Evolutionary conservation across 2,888 invertebrate species (phyloP).

Genomic region (Halictus ligatus): DNA sequence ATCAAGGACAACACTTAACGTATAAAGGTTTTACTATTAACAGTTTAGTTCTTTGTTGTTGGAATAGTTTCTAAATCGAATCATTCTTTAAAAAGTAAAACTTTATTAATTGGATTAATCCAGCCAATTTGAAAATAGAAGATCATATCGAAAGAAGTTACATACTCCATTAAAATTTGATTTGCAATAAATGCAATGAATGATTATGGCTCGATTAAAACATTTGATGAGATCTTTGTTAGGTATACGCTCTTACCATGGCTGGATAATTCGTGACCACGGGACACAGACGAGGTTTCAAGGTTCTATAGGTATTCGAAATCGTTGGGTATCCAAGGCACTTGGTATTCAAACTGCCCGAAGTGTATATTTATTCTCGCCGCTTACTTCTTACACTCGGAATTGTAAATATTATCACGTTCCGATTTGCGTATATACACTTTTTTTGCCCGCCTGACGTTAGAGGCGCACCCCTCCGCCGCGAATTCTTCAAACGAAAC

Average conservation of each 20-base stretch:
- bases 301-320: slow-evolving; percentile 41
- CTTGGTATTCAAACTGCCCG: slow-evolving; percentile 46
- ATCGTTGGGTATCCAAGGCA: slow-evolving; percentile 44
- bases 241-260: background rate
- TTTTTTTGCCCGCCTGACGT: slow-evolving; percentile 52
- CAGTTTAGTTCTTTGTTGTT: background rate
- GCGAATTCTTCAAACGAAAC: slow-evolving; percentile 35
- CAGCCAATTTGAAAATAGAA: background rate
- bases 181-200: background rate
- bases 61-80: background rate
- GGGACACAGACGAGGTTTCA: slow-evolving; percentile 28
- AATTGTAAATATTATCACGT: slow-evolving; percentile 68
- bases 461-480: slow-evolving; percentile 40
- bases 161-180: background rate
- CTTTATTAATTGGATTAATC: background rate
- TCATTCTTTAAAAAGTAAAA: background rate
- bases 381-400: slow-evolving; percentile 67
- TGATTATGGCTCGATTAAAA: background rate
- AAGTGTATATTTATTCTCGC: slow-evolving; percentile 67
- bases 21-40: background rate
- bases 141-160: background rate
- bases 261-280: background rate
- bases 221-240: background rate
- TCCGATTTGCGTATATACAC: slow-evolving; percentile 59
- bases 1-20: background rate